Conservation (phyloP, 2,888 invertebrate genomes). For the Kryphioiulus occultus region DNA sequence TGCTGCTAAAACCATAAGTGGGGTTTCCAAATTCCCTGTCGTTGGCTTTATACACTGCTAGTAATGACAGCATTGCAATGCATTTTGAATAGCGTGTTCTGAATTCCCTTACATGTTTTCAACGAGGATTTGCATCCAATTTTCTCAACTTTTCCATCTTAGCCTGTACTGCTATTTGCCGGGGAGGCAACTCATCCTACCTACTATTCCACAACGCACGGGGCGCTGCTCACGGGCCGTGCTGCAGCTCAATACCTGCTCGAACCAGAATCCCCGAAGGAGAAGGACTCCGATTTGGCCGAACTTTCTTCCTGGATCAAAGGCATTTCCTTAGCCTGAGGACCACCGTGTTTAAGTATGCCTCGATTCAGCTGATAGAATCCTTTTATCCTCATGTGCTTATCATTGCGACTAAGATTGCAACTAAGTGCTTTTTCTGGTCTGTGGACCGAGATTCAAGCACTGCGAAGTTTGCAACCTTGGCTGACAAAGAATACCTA, state of each 20-base stretch:
- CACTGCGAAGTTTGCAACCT: too few species aligned
- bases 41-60: too few species aligned
- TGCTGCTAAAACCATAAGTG: too few species aligned
- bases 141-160: slow-evolving; percentile 54
- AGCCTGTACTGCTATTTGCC: slow-evolving; percentile 88
- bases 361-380: neutral
- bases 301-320: slow-evolving; percentile 89
- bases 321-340: slow-evolving; percentile 77
- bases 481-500: too few species aligned
- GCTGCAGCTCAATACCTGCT: slow-evolving; percentile 76
- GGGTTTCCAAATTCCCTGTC: too few species aligned
- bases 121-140: neutral
- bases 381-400: neutral
- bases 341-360: neutral
- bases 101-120: neutral
- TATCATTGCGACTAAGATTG: too few species aligned
- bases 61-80: neutral
- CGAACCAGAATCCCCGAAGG: slow-evolving; percentile 49
- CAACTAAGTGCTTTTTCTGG: too few species aligned
- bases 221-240: slow-evolving; percentile 88
- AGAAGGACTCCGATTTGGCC: slow-evolving; percentile 68
- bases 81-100: neutral
- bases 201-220: slow-evolving; percentile 95
- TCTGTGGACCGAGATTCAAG: too few species aligned
- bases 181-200: slow-evolving; percentile 95